A percentile compares a stretch with the other conserved stretches of the same genome.
Conservation (phyloP, 2,888 invertebrate species). For the Phalera bucephala region DNA sequence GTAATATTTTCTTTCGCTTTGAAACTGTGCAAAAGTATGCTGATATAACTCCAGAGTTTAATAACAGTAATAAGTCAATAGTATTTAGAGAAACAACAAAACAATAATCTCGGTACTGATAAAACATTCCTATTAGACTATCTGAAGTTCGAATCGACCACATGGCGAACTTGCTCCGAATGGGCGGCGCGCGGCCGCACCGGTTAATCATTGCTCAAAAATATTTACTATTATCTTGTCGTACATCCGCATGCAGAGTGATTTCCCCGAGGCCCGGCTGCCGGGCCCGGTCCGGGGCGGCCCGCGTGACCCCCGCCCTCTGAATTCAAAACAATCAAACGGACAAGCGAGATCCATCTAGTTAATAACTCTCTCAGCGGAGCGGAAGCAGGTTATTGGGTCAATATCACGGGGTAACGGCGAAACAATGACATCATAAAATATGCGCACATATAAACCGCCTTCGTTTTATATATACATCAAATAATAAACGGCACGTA, state of each 20-base stretch:
- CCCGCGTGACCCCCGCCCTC: not conserved
- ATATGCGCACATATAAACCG: not conserved
- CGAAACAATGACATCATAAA: not conserved
- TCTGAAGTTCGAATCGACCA: no score
- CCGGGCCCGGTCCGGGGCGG: not conserved
- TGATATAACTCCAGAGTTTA: no score
- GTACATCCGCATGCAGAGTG: not conserved
- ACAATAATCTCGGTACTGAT: no score
- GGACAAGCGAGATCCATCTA: constrained; percentile 5
- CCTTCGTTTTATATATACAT: not conserved
- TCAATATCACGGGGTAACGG: constrained; percentile 8
- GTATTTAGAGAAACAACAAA: no score
- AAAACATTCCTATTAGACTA: no score
- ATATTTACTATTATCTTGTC: not conserved
- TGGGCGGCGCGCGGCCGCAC: no score
- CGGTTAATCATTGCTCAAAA: not conserved
- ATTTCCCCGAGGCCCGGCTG: not conserved
- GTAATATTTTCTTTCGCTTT: no score
- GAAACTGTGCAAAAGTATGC: no score
- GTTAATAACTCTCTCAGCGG: constrained; percentile 10
- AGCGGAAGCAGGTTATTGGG: constrained; percentile 23
- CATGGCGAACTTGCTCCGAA: no score
- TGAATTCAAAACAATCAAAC: constrained; percentile 14
- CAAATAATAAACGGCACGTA: no score
- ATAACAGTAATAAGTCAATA: no score